Conservation (phyloP, 2,113 vertebrate genomes). For the Tachysurus vachellii region DNA sequence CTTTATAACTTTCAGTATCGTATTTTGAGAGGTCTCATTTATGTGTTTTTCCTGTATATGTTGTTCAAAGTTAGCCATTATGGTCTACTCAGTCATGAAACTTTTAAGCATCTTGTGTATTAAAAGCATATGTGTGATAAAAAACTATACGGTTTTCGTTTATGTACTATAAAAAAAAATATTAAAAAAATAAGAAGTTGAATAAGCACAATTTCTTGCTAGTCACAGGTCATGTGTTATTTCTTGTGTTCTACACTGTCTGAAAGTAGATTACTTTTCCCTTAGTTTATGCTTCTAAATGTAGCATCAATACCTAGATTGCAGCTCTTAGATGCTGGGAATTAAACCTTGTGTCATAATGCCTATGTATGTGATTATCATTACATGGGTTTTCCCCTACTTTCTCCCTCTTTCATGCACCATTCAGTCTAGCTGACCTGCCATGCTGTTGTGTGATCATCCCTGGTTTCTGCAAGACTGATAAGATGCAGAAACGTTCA, state of each 20-base stretch:
- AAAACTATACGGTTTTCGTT: no score
- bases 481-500: conserved; percentile 62
- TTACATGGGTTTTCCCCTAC: background rate
- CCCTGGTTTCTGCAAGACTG: conserved; percentile 56
- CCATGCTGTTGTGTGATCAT: conserved; percentile 54
- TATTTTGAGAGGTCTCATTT: background rate
- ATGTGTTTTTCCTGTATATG: background rate
- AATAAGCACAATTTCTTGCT: background rate
- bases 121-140: no score
- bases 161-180: no score
- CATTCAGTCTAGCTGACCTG: conserved; percentile 49
- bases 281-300: background rate
- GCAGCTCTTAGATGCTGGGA: conserved; percentile 36
- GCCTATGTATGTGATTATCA: conserved; percentile 32
- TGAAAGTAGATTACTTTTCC: background rate
- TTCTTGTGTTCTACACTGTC: background rate
- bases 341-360: conserved; percentile 44
- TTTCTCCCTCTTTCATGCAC: conserved; percentile 25
- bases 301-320: conserved; percentile 19
- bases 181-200: no score
- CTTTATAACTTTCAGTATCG: background rate
- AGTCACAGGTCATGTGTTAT: background rate
- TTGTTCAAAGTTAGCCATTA: background rate
- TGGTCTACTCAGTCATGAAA: no score
- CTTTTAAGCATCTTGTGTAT: no score